Base-by-base conservation (phyloP, 2,797 vertebrate genomes). In the Falco biarmicus region DNA sequence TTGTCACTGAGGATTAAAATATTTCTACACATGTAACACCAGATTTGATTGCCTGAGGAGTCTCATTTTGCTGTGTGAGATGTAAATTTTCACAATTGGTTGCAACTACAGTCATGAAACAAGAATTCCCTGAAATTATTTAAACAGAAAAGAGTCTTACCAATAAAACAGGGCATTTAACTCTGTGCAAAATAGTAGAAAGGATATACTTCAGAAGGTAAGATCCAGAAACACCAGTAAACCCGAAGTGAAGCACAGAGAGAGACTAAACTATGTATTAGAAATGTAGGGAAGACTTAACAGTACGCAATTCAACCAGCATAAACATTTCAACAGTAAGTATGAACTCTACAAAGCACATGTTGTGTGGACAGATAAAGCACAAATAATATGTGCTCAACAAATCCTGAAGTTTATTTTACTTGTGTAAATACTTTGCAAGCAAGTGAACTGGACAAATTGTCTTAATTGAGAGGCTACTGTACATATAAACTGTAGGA, bases 391-490 rank as follows among this genome's bases (percentile, higher is more conserved):
- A 54, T 4, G 2, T 3, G 1, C 19, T 84, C 37, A 32, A 18
- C 16, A 17, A 41, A 41, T 41, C 41, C 25, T 18, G 21, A 82
- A 63, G 7, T 41, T 64, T 81, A 51, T 78, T 87, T 87, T 53
- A 25, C 20, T 83, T 41, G 10, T 32, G 14, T 41, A 71, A 89
- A 51, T 8, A 41, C 5, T 73, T 75, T 6, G 10, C 32, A 64
- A 78, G 56, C 6, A 60, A 43, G 11, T 59, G 47, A 56, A 34
- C 7, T 43, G 39, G 20, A 28, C 32, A 60, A 60, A n/a, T 5
- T 31, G 7, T 77, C 60, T 71, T 70, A 10, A 2, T 6, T 0
- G 4, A 3, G 6, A 15, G 13, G 8, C 7, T 39, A 56, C 32
- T 34, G 10, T 25, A 13, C 31, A 34, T 39, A 73, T 51, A 85